Percentiles rank a stretch among this genome's conserved stretches.
These are phyloP conservation scores for Perithous albicinctus DNA, from an alignment of 2,888 invertebrate genomes.

Conservation along the genomic window DNA sequence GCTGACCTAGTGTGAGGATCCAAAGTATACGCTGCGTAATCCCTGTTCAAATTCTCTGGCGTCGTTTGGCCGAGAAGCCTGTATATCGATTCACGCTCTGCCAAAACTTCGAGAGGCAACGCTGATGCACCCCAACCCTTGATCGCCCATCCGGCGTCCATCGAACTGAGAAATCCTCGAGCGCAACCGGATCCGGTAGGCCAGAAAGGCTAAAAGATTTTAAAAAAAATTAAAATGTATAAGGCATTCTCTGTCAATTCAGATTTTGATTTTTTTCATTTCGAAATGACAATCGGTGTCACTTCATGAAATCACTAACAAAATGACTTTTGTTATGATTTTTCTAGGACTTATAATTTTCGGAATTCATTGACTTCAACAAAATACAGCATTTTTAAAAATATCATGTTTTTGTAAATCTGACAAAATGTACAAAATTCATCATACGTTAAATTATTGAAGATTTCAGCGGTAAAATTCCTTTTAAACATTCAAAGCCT, in stretches of 20 bases:
- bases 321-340: no score
- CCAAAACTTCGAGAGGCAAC: conserved; percentile 94
- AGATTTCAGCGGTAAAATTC: not conserved
- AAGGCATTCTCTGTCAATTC: no score
- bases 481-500: no score
- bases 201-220: conserved; percentile 94
- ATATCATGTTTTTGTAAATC: no score
- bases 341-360: no score
- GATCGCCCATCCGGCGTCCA: conserved; percentile 98
- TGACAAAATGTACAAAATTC: no score
- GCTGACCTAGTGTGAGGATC: conserved; percentile 91
- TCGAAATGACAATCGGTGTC: no score
- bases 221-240: not conserved
- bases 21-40: conserved; percentile 93
- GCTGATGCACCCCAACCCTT: conserved; percentile 91
- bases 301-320: no score
- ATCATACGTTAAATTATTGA: no score
- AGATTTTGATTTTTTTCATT: no score
- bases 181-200: conserved; percentile 99
- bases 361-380: no score
- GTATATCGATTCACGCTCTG: conserved; percentile 98
- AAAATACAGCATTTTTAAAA: no score
- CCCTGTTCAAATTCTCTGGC: conserved; percentile 97
- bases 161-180: conserved; percentile 96
- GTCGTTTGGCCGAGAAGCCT: conserved; percentile 95